Base-by-base conservation (phyloP, 2,888 invertebrate species). In the Agrypnus murinus region DNA sequence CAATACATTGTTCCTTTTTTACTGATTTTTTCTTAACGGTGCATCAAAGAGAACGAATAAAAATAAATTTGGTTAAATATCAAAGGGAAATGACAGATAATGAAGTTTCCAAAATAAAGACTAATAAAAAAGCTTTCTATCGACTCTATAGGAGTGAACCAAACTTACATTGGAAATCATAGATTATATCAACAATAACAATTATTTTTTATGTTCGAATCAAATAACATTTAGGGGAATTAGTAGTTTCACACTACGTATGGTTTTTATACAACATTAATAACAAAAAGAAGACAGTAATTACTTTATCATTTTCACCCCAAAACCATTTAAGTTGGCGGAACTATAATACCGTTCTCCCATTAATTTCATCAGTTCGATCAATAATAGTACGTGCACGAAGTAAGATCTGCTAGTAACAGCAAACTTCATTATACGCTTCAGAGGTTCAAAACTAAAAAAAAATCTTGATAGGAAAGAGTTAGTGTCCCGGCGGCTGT, bases 401-500 rank as follows among this genome's bases (percentile, higher is more conserved):
- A 38, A 43, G 32, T 43, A 40, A 19, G 19, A 66, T 19, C 58
- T 58, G 69, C n/a, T 45, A 38, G 36, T 48, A 65, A 62, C 55
- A 68, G 65, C 59, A 71, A 62, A 65, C 58, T 66, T 71, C 67
- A 75, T 75, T 75, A 69, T 65, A 68, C 70, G 70, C 73, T 67
- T 58, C 65, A 63, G 64, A 68, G 57, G 62, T 57, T 64, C 65
- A 58, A 63, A 75, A 55, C 69, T 40, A 60, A 48, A 53, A 70
- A 71, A 67, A 74, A 72, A 65, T 70, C 68, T 48, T 57, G 65
- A 72, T 69, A 64, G 43, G 63, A 65, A 69, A 65, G 62, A 65
- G 67, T 63, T 67, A 66, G 69, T 55, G 60, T 69, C 68, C 66
- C 65, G 60, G 55, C 67, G 75, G 71, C 66, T 72, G 72, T 68